Conservation (phyloP, 1,140 invertebrate species). For the Antheraea pernyi region DNA sequence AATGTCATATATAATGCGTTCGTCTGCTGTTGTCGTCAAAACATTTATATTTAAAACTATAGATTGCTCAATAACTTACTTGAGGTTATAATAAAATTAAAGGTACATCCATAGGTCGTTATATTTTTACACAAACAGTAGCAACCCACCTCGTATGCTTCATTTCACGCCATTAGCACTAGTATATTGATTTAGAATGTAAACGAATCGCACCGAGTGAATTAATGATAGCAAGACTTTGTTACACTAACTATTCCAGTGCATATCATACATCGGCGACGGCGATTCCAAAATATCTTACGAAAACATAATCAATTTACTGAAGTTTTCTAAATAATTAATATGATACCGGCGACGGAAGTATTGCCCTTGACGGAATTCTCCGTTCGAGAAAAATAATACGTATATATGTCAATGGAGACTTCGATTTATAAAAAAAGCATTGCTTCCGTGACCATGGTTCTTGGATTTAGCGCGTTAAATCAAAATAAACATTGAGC, state of each 20-base stretch:
- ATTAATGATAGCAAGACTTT: conserved; percentile 51
- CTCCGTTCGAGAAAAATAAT: conserved; percentile 34
- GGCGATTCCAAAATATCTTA: conserved; percentile 58
- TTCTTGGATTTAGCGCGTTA: conserved; percentile 25
- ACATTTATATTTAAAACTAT: not conserved
- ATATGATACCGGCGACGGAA: conserved; percentile 54
- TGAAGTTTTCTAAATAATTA: conserved; percentile 64
- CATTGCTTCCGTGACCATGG: conserved; percentile 33
- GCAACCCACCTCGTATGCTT: conserved; percentile 29
- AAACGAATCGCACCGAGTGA: conserved; percentile 45
- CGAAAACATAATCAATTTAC: conserved; percentile 40
- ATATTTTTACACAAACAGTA: conserved; percentile 1
- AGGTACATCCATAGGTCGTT: not conserved
- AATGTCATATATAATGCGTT: not conserved
- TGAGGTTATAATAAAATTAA: not conserved
- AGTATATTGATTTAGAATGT: conserved; percentile 46
- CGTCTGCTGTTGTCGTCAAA: not conserved
- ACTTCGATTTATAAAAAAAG: conserved; percentile 35
- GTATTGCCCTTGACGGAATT: conserved; percentile 50
- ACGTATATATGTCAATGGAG: conserved; percentile 36
- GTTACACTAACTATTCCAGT: conserved; percentile 41
- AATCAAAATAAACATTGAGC: conserved; percentile 38
- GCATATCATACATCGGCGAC: conserved; percentile 47
- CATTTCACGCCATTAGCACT: conserved; percentile 57
- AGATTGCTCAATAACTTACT: not conserved